These are phyloP conservation scores for Pavo muticus DNA, from an alignment of 2,113 vertebrate genomes.

Conservation along the genomic window DNA sequence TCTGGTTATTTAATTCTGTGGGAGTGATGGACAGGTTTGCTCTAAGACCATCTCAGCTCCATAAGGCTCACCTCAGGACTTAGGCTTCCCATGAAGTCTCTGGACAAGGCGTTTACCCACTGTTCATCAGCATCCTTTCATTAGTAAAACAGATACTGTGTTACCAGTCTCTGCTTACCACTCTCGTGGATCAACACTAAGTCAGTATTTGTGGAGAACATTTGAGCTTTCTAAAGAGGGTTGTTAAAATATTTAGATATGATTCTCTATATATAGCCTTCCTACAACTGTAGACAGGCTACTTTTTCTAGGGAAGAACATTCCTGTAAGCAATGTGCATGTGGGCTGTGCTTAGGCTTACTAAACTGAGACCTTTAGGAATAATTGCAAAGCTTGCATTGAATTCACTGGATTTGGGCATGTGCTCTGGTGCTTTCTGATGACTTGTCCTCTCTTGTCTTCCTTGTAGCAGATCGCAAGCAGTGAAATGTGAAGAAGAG, in stretches of 20 bases:
- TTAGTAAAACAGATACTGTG: neutral
- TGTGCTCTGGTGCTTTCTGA: neutral
- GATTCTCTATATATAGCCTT: neutral
- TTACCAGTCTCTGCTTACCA: neutral
- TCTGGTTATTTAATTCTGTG: neutral
- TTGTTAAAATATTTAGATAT: rapidly evolving
- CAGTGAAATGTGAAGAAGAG: neutral
- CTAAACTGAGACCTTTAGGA: neutral
- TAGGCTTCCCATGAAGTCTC: neutral
- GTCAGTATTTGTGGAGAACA: neutral
- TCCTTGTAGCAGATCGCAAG: neutral
- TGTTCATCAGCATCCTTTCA: neutral
- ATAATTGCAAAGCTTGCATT: neutral
- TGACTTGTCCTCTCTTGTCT: neutral
- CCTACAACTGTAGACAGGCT: neutral
- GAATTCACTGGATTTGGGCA: neutral
- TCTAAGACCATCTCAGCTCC: no score
- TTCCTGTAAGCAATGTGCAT: neutral
- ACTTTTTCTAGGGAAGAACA: neutral
- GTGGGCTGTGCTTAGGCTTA: neutral
- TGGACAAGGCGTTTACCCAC: neutral
- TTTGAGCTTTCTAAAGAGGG: neutral
- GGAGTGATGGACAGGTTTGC: neutral
- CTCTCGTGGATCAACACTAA: neutral
- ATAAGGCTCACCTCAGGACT: neutral